These are phyloP conservation scores for Pararge aegeria DNA, from an alignment of 1,140 invertebrate genomes.

Conservation along the genomic window DNA sequence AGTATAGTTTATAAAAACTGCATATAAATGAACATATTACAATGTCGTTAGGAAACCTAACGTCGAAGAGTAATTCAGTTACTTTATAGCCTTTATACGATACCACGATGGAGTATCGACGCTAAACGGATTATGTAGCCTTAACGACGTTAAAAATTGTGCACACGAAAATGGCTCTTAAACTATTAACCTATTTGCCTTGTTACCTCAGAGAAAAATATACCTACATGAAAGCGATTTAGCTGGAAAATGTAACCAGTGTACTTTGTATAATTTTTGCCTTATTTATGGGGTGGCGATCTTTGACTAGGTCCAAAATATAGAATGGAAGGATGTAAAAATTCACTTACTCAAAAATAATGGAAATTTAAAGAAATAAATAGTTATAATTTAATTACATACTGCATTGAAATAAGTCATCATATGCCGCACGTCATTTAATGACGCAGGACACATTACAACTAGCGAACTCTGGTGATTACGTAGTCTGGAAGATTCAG, in stretches of 20 bases:
- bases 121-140: conserved; percentile 2
- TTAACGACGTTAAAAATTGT: conserved; percentile 15
- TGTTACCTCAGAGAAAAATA: neutral
- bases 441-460: too few relatives aligned
- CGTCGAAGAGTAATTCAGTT: conserved; percentile 11
- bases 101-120: conserved; percentile 3
- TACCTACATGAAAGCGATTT: neutral
- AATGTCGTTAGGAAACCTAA: neutral
- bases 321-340: neutral
- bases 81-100: neutral
- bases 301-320: neutral
- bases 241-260: neutral
- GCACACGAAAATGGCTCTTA: neutral
- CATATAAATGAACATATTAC: neutral
- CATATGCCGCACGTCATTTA: too few relatives aligned
- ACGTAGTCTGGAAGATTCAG: too few relatives aligned
- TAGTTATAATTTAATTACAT: too few relatives aligned
- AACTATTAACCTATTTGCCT: neutral
- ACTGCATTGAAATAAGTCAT: too few relatives aligned
- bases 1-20: too few relatives aligned
- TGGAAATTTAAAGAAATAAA: too few relatives aligned
- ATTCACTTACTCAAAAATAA: too few relatives aligned
- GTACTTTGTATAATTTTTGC: neutral
- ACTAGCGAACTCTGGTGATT: too few relatives aligned
- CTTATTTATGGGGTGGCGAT: neutral